Percentiles rank a stretch among this genome's conserved stretches.
Evolutionary conservation across 2,113 vertebrate species (phyloP).

Genomic region (Tyrannus savana): DNA sequence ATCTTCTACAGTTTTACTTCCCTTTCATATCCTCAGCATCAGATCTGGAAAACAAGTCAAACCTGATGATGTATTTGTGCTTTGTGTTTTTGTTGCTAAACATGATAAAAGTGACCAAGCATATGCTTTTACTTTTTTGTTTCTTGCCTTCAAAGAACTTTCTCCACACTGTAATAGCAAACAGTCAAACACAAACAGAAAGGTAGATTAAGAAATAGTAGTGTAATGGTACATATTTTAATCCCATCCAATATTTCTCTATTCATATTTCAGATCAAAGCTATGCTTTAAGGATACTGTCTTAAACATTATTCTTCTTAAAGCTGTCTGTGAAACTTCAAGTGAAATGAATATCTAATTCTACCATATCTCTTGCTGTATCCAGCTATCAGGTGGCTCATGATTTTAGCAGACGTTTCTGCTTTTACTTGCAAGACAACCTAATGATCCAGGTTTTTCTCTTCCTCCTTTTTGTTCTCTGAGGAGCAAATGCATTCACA

Average conservation of each 20-base stretch:
- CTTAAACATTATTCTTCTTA: neutral
- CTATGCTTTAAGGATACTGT: neutral
- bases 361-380: neutral
- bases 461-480: neutral
- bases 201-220: neutral
- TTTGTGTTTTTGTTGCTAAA: neutral
- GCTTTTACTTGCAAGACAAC: neutral
- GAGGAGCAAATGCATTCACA: neutral
- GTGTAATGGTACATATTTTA: neutral
- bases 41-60: neutral
- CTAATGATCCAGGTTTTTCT: conserved; percentile 15
- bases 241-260: neutral
- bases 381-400: neutral
- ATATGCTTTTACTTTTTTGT: neutral
- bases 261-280: neutral
- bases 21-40: neutral
- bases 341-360: neutral
- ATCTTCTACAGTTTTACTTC: neutral
- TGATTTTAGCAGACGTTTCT: conserved; percentile 26
- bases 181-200: neutral
- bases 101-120: neutral
- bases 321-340: neutral
- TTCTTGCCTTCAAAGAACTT: neutral
- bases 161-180: neutral
- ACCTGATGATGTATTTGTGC: neutral